phyloP scores from a whole-genome alignment of 2,113 vertebrate genomes.

The Manacus vitellinus region DNA sequence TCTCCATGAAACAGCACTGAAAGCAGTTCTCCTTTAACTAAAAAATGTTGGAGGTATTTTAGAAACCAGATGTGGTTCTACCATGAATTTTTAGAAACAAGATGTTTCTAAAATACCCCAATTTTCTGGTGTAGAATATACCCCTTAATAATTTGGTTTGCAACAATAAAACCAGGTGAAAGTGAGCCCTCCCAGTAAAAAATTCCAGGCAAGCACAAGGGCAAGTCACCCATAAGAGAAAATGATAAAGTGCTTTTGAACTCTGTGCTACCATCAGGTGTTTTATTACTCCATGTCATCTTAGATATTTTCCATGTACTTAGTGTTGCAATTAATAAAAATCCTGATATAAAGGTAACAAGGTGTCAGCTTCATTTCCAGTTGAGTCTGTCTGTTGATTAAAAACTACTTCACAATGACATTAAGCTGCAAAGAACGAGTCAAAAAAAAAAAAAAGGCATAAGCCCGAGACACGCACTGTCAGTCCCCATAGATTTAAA shows the following conservation, averaged over 20 bases:
- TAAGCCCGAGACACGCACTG: background rate
- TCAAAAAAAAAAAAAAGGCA: background rate
- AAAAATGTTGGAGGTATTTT: background rate
- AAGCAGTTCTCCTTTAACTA: background rate
- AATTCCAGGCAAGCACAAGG: background rate
- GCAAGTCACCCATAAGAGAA: background rate
- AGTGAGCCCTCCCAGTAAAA: background rate
- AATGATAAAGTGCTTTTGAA: background rate
- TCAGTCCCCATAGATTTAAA: constrained; percentile 11
- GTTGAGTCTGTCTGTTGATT: constrained; percentile 11
- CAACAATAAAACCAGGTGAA: background rate
- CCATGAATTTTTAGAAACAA: background rate
- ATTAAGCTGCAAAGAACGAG: constrained; percentile 4
- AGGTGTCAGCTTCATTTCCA: background rate
- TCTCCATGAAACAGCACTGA: background rate
- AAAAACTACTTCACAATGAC: constrained; percentile 16
- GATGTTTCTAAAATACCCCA: background rate
- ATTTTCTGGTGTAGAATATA: background rate
- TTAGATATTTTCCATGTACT: background rate
- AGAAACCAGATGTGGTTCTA: background rate
- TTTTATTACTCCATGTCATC: background rate
- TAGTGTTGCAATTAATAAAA: constrained; percentile 28
- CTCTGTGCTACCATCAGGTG: background rate
- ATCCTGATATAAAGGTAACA: background rate
- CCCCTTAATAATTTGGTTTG: background rate